Base-by-base conservation (phyloP, 1,140 invertebrate genomes). In the Chironomus tepperi region DNA sequence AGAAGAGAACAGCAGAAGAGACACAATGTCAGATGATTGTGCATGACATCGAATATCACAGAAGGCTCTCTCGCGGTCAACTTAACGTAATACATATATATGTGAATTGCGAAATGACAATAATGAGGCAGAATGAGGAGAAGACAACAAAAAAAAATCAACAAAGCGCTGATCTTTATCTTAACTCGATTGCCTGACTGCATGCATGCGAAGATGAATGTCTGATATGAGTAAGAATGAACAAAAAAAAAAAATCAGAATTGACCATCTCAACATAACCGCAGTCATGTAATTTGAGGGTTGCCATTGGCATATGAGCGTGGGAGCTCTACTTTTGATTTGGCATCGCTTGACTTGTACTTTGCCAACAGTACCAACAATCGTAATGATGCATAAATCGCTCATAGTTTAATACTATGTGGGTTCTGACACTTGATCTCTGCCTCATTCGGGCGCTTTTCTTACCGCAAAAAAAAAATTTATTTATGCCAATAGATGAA, bases 361-460 rank as follows among this genome's bases (percentile, higher is more conserved):
- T 34, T 34, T 34, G 24, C 24, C 24, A n/a, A 34, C 24, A 34
- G 24, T 34, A 15, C 15, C 1, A 57, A 57, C 65, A 10, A 70
- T 70, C 24, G 65, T 70, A 70, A 19, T 70, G 16, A 70, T 70
- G 65, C 65, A 70, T 70, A 70, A 70, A 70, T 70, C 65, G 65
- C 16, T 70, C 16, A 19, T 70, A 70, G 16, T 19, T 70, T 18
- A 9, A 18, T 16, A 18, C 64, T 19, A 7, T 67, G 65, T 70
- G 65, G 65, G 65, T 18, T 70, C 65, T 70, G 65, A 70, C 65
- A 70, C 65, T 70, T 70, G 65, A 70, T 70, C 65, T 70, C 47
- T 34, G 12, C 47, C n/a, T 47, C 9, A 47, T 15, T 57, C 47
- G 2, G 9, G n/a, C n/a, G n/a, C n/a, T n/a, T 57, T 15, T 57